phyloP scores from a whole-genome alignment of 2,888 invertebrate species.

The Phyllotreta striolata region DNA sequence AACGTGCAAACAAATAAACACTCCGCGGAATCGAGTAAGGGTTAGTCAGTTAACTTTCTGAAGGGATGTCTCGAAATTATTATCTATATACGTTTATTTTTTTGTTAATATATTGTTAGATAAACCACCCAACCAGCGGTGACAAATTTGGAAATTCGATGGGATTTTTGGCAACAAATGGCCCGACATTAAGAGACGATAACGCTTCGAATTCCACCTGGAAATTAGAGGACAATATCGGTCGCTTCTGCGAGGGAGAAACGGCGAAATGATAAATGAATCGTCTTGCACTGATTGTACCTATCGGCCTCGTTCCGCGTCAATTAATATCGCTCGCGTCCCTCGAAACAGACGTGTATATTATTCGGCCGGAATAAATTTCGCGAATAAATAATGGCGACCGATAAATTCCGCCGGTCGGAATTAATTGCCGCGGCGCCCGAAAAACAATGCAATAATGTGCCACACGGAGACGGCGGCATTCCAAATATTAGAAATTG shows the following conservation, averaged over 20 bases:
- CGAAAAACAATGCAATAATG: constrained; percentile 40
- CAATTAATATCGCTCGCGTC: constrained; percentile 27
- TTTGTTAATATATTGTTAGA: too few species aligned
- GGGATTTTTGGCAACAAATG: neutral
- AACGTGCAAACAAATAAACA: constrained; percentile 13
- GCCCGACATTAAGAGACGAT: neutral
- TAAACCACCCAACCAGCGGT: too few species aligned
- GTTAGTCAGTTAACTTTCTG: too few species aligned
- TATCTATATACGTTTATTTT: too few species aligned
- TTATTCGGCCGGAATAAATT: constrained; percentile 32
- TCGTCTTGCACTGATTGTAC: constrained; percentile 32
- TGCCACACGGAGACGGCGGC: constrained; percentile 32
- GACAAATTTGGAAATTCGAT: too few species aligned
- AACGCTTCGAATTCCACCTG: constrained; percentile 11
- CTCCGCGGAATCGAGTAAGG: too few species aligned
- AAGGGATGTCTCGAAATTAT: too few species aligned
- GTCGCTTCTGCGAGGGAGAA: neutral
- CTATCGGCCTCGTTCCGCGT: constrained; percentile 19
- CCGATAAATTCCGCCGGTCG: constrained; percentile 29
- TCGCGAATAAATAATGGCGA: constrained; percentile 27
- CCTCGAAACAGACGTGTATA: constrained; percentile 27
- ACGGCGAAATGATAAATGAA: constrained; percentile 32
- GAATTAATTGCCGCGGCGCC: constrained; percentile 35
- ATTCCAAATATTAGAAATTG: constrained; percentile 40
- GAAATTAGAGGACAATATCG: constrained; percentile 1